These are phyloP conservation scores for Lethocerus indicus DNA, from an alignment of 1,140 invertebrate species.

Conservation along the genomic window DNA sequence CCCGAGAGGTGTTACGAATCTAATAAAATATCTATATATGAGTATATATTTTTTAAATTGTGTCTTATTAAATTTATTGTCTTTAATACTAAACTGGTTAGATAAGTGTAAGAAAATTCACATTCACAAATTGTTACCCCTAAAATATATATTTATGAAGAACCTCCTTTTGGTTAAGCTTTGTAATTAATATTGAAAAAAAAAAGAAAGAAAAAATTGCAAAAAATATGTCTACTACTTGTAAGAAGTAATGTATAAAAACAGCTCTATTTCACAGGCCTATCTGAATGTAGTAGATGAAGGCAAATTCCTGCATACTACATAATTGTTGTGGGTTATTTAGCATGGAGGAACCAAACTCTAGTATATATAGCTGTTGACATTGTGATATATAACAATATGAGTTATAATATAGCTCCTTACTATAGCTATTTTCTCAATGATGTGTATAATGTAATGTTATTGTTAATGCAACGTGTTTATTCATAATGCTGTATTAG, in stretches of 20 bases:
- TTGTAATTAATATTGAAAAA: neutral
- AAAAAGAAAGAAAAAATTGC: neutral
- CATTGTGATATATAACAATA: conserved; percentile 7
- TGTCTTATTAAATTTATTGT: neutral
- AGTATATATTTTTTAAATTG: neutral
- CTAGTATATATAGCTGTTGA: conserved; percentile 5
- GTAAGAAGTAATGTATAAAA: conserved; percentile 2
- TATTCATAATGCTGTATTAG: conserved; percentile 9
- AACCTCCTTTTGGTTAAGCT: neutral
- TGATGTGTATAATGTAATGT: conserved; percentile 7
- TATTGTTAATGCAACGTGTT: conserved; percentile 10
- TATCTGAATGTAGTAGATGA: conserved; percentile 1
- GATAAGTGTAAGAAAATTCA: too few species aligned
- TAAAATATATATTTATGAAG: neutral
- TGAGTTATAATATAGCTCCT: neutral
- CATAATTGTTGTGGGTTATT: neutral
- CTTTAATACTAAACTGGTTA: too few species aligned
- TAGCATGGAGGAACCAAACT: neutral
- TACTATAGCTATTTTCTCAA: conserved; percentile 8
- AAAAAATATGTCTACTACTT: neutral
- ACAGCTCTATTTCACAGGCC: conserved; percentile 8
- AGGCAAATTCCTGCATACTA: neutral
- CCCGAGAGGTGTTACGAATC: too few species aligned
- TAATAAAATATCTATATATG: neutral
- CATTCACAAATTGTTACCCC: neutral